These are phyloP conservation scores for Megathymus violae DNA, from an alignment of 1,140 invertebrate genomes.

Conservation along the genomic window DNA sequence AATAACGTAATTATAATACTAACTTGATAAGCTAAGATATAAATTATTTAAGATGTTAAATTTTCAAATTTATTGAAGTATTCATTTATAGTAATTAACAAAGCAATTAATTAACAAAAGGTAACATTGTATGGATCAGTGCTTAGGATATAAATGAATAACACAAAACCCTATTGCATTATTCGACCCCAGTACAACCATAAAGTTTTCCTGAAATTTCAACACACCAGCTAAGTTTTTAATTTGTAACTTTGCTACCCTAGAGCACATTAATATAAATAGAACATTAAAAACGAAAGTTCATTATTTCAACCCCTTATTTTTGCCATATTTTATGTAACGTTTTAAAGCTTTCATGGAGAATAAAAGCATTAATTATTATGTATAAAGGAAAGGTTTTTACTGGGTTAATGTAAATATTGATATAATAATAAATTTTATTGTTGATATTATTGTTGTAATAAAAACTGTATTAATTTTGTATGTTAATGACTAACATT, in stretches of 20 bases:
- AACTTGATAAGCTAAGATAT: no score
- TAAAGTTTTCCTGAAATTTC: slow-evolving; percentile 8
- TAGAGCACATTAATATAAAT: slow-evolving; percentile 22
- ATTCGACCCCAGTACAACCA: background rate
- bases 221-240: slow-evolving; percentile 16
- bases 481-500: no score
- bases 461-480: no score
- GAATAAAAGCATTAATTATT: background rate
- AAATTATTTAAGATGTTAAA: no score
- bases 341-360: slow-evolving; percentile 3
- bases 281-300: slow-evolving; percentile 10
- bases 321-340: slow-evolving; percentile 7
- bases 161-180: slow-evolving; percentile 4
- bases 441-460: no score
- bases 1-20: no score
- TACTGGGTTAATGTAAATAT: background rate
- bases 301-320: slow-evolving; percentile 4
- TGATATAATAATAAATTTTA: no score
- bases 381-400: background rate
- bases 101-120: no score
- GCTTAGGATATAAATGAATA: no score
- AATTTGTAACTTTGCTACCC: slow-evolving; percentile 13
- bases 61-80: no score
- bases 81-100: no score
- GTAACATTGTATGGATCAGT: no score